Evolutionary conservation across 2,888 invertebrate species (phyloP).

Genomic region (Eudemis profundana): DNA sequence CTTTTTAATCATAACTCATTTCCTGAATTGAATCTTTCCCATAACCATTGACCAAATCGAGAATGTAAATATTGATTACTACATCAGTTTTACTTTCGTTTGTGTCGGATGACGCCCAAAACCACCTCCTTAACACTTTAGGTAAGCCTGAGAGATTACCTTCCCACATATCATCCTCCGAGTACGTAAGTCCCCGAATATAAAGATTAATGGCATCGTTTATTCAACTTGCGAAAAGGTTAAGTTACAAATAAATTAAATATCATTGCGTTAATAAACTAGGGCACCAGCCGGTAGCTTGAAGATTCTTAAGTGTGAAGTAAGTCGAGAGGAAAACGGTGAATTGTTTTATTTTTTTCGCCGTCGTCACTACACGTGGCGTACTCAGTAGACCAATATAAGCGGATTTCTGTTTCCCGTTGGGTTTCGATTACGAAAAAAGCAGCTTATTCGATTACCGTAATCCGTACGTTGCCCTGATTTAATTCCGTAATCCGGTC

Average conservation of each 20-base stretch:
- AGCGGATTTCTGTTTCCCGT: slow-evolving; percentile 38
- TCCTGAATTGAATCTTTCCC: slow-evolving; percentile 21
- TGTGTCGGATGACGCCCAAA: slow-evolving; percentile 29
- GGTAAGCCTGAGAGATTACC: slow-evolving; percentile 44
- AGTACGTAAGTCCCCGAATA: slow-evolving; percentile 42
- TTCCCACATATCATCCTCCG: slow-evolving; percentile 41
- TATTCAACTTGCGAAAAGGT: slow-evolving; percentile 45
- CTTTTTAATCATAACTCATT: slow-evolving; percentile 21
- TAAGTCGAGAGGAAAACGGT: slow-evolving; percentile 31
- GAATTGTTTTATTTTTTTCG: slow-evolving; percentile 20
- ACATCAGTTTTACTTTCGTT: slow-evolving; percentile 40
- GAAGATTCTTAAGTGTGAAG: slow-evolving; percentile 21
- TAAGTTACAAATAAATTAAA: slow-evolving; percentile 43
- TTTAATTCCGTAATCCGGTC: slow-evolving; percentile 28
- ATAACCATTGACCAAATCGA: slow-evolving; percentile 12
- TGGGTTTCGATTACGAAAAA: slow-evolving; percentile 40
- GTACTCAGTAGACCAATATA: slow-evolving; percentile 32
- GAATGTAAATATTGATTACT: slow-evolving; percentile 33
- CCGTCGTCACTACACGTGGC: slow-evolving; percentile 10
- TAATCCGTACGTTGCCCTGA: slow-evolving; percentile 30
- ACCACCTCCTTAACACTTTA: slow-evolving; percentile 41
- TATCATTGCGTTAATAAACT: slow-evolving; percentile 43
- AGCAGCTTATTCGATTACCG: slow-evolving; percentile 40
- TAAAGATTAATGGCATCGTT: slow-evolving; percentile 44
- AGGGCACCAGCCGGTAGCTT: slow-evolving; percentile 39